phyloP scores from a whole-genome alignment of 2,888 invertebrate species.

The Copidosoma aretas region DNA sequence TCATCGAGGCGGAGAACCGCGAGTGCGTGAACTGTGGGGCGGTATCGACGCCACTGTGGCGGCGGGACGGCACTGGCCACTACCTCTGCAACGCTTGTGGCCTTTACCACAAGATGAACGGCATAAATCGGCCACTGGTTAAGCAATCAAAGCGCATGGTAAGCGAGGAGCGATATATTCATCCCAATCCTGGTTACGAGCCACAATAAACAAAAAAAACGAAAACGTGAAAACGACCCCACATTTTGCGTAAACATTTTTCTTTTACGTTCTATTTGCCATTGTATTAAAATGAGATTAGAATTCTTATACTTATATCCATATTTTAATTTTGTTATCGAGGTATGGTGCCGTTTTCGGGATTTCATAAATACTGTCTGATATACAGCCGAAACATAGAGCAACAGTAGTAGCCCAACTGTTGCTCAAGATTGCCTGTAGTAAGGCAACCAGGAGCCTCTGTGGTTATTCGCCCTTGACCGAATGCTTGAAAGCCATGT shows the following conservation, averaged over 20 bases:
- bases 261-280: constrained; percentile 1
- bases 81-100: constrained; percentile 99
- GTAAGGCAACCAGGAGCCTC: constrained; percentile 53
- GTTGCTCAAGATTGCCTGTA: constrained; percentile 20
- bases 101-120: constrained; percentile 98
- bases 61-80: constrained; percentile 95
- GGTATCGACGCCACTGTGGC: constrained; percentile 95
- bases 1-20: constrained; percentile 77
- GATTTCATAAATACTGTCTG: constrained; percentile 6
- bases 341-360: constrained; percentile 4
- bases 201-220: constrained; percentile 1
- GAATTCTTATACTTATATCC: too few relatives aligned
- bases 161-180: constrained; percentile 66
- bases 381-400: constrained; percentile 15
- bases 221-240: not conserved
- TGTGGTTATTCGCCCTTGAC: constrained; percentile 62
- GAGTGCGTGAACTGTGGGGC: constrained; percentile 99
- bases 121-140: constrained; percentile 89
- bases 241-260: not conserved
- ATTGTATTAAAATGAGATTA: too few relatives aligned
- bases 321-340: too few relatives aligned
- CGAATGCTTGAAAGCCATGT: constrained; percentile 24
- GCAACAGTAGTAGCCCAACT: constrained; percentile 23
- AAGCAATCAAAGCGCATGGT: constrained; percentile 93
- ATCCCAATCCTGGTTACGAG: constrained; percentile 47